These are phyloP conservation scores for Serilophus lunatus DNA, from an alignment of 2,113 vertebrate genomes.

Conservation along the genomic window DNA sequence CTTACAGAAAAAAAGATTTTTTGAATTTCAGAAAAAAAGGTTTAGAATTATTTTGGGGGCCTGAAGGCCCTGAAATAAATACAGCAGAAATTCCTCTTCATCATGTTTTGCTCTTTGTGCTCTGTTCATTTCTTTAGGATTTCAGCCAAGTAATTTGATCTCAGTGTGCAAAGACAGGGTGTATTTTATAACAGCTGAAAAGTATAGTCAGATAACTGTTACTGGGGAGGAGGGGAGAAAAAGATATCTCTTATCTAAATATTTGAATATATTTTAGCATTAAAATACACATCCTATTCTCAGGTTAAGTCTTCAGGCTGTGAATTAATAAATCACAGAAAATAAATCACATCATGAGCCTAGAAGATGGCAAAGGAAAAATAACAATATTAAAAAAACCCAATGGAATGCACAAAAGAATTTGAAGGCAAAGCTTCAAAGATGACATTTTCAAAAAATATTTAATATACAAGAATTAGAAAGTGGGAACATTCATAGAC, in stretches of 20 bases:
- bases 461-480: background rate
- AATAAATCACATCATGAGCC: background rate
- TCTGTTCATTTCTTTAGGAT: slow-evolving; percentile 1
- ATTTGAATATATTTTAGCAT: background rate
- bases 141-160: slow-evolving; percentile 25
- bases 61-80: background rate
- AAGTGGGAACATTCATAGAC: background rate
- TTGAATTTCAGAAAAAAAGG: background rate
- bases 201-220: background rate
- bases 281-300: background rate
- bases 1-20: background rate
- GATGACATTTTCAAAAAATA: background rate
- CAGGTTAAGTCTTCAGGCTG: background rate
- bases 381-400: background rate
- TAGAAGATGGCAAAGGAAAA: background rate
- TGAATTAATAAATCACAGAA: background rate
- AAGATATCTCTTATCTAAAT: background rate
- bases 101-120: background rate
- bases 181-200: background rate
- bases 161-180: background rate
- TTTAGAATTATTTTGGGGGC: background rate
- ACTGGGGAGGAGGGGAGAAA: fast-evolving
- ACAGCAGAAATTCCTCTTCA: background rate
- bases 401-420: background rate
- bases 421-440: background rate